Evolutionary conservation across 2,888 invertebrate genomes (phyloP), one percentile per base, ranked within the genome.

Genomic region (Caenorhabditis doughertyi): DNA sequence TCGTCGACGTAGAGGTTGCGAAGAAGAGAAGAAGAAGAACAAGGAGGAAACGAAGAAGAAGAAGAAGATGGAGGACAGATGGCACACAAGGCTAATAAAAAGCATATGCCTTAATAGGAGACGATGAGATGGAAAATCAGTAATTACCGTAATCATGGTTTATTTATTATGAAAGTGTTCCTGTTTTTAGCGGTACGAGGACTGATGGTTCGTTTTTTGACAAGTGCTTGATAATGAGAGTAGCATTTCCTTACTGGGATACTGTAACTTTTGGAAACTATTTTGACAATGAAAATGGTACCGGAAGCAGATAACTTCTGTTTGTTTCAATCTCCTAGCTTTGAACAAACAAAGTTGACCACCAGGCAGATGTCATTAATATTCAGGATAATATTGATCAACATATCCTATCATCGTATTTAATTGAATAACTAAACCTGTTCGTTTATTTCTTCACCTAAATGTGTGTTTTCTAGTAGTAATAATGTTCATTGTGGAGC

Each of bases 81-180:
- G 76, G 76, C 74, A 74, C 65, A 67, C 42, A n/a, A 23, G 47
- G 58, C 67, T 58, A 76, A 76, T 60, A 76, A 64, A 73, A 58
- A 67, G 76, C 76, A 76, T 76, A 67, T 76, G 76, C 60, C 76
- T 60, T 67, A 67, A 68, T 68, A 56, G 68, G 49, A 76, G 65
- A 68, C 51, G 53, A 53, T 51, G 65, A 53, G 53, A 32, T 27
- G 35, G 49, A 65, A 64, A 65, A 51, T 65, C 49, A 65, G 65
- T 65, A 65, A 65, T 65, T 65, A 65, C 65, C 51, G 65, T 65
- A 65, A 65, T 65, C 65, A 51, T 51, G 51, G 51, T 51, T 65
- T 65, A 65, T 65, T 65, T 25, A 65, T 51, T 27, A 64, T 13
- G 2, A 49, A 51, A 65, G 64, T 49, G 65, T 65, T 65, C 65